Conservation (phyloP, 2,888 invertebrate species). For the Coelopa pilipes region DNA sequence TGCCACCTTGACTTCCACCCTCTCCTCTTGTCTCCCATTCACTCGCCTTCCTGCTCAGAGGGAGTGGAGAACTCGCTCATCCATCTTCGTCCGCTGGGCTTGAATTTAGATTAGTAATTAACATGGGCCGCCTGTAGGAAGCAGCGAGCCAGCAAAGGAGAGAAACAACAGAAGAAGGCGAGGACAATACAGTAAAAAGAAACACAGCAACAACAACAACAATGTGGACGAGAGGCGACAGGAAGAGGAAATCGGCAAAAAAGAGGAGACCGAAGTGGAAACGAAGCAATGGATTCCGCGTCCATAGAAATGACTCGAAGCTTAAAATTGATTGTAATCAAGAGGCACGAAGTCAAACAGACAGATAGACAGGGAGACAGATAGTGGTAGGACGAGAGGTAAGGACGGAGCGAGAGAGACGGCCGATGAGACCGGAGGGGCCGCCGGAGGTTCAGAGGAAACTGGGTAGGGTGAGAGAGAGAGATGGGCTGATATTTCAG, state of each 20-base stretch:
- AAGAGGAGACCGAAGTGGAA: too few species aligned
- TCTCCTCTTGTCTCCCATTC: too few species aligned
- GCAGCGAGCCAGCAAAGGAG: not conserved
- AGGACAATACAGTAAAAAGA: not conserved
- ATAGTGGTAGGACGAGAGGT: not conserved
- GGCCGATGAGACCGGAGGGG: not conserved
- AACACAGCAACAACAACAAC: constrained; percentile 1
- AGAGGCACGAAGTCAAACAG: not conserved
- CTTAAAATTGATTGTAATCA: constrained; percentile 29
- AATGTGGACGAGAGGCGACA: not conserved
- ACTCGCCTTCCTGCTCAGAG: too few species aligned
- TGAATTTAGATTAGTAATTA: constrained; percentile 23
- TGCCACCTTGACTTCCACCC: too few species aligned
- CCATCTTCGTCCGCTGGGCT: constrained; percentile 16
- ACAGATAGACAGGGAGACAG: not conserved
- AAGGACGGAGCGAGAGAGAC: not conserved
- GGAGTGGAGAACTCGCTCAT: not conserved
- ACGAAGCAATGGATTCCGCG: too few species aligned
- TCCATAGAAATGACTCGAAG: constrained; percentile 16
- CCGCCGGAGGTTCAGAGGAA: not conserved
- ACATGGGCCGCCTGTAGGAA: not conserved
- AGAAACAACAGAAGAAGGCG: not conserved
- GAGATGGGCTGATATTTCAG: constrained; percentile 1
- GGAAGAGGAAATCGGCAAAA: not conserved
- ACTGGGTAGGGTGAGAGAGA: not conserved